phyloP scores from a whole-genome alignment of 2,888 invertebrate genomes.

The Drosophila putrida region DNA sequence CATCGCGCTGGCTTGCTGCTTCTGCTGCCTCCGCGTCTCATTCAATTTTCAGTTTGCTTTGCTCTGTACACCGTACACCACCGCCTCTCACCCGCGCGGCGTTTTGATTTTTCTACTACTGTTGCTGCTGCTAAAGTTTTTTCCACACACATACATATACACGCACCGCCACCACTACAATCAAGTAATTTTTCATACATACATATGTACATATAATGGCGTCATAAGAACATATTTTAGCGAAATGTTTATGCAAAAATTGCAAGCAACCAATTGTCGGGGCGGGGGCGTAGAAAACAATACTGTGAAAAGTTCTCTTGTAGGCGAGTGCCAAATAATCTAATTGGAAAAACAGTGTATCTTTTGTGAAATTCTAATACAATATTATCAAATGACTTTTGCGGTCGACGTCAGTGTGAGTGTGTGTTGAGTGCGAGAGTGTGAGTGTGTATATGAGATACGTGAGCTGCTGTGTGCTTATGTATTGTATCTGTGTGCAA shows the following conservation, averaged over 20 bases:
- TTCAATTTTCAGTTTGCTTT: constrained; percentile 82
- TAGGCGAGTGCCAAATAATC: constrained; percentile 35
- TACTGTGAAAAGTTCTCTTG: constrained; percentile 31
- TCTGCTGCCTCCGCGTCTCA: constrained; percentile 79
- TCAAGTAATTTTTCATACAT: constrained; percentile 74
- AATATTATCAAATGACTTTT: constrained; percentile 79
- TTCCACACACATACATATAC: constrained; percentile 59
- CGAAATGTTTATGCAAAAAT: constrained; percentile 65
- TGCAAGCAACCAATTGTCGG: constrained; percentile 23
- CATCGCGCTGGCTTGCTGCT: constrained; percentile 62
- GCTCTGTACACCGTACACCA: constrained; percentile 78
- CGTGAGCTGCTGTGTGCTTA: constrained; percentile 53
- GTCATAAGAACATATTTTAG: constrained; percentile 76
- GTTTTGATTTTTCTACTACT: constrained; percentile 80
- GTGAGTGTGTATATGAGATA: constrained; percentile 50
- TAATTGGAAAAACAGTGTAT: constrained; percentile 66
- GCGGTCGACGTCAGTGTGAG: constrained; percentile 63
- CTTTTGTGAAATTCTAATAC: constrained; percentile 77
- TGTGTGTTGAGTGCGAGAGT: constrained; percentile 42
- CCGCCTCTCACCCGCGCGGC: constrained; percentile 83
- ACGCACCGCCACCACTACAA: constrained; percentile 60
- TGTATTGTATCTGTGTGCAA: constrained; percentile 53
- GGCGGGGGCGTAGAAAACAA: constrained; percentile 21
- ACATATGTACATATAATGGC: constrained; percentile 65
- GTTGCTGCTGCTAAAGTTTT: constrained; percentile 70